These are phyloP conservation scores for Ciconia maguari DNA, from an alignment of 2,113 vertebrate species.

Conservation along the genomic window DNA sequence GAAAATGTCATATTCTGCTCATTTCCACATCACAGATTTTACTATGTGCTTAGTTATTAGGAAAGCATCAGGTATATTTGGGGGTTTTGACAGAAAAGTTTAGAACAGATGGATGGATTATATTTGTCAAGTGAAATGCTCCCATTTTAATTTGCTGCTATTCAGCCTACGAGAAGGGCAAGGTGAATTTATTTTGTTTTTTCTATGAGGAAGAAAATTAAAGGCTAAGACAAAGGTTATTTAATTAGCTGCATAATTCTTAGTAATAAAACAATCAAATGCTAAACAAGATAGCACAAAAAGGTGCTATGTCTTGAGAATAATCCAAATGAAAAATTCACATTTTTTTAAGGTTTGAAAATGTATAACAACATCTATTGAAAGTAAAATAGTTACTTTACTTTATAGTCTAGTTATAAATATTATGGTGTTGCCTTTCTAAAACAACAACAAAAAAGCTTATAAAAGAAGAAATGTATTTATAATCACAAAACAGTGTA, in stretches of 20 bases:
- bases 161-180: background rate
- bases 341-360: background rate
- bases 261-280: background rate
- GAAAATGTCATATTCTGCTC: constrained; percentile 25
- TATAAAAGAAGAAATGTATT: background rate
- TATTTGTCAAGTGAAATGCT: background rate
- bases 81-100: constrained; percentile 4
- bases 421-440: background rate
- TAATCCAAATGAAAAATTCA: background rate
- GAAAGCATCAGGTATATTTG: background rate
- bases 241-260: constrained; percentile 3
- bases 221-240: background rate
- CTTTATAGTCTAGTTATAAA: background rate
- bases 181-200: background rate
- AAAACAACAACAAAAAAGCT: background rate
- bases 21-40: constrained; percentile 29
- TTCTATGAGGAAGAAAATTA: background rate
- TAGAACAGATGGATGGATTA: constrained; percentile 11
- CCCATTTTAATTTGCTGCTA: background rate
- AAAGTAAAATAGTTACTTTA: background rate
- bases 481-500: background rate
- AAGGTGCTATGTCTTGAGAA: background rate
- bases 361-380: background rate
- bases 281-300: background rate
- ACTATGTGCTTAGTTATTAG: background rate